These are phyloP conservation scores for Amiota mariae DNA, from an alignment of 2,888 invertebrate genomes.

Conservation along the genomic window DNA sequence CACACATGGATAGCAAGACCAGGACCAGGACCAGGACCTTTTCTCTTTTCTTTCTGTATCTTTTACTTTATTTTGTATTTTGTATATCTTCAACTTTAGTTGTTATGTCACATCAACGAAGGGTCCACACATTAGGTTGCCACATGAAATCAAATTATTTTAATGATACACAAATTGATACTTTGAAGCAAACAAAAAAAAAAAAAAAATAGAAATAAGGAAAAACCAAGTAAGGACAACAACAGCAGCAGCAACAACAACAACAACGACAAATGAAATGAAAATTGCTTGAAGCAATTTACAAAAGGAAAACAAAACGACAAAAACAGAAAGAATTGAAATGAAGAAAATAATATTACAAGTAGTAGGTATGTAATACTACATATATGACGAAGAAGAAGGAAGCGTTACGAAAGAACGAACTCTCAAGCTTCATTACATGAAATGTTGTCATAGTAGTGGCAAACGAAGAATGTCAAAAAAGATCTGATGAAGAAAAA, in stretches of 20 bases:
- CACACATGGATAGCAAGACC: too few species aligned
- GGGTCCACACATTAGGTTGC: constrained; percentile 46
- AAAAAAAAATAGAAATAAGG: too few species aligned
- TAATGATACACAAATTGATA: constrained; percentile 70
- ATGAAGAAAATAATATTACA: not conserved
- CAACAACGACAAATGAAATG: constrained; percentile 36
- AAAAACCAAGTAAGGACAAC: not conserved
- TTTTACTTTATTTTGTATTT: too few species aligned
- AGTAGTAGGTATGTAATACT: too few species aligned
- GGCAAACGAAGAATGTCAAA: not conserved
- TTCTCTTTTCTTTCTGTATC: too few species aligned
- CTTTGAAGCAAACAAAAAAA: constrained; percentile 67
- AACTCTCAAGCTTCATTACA: not conserved
- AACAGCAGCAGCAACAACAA: too few species aligned
- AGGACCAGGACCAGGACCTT: too few species aligned
- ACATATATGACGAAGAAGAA: not conserved
- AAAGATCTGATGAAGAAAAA: not conserved
- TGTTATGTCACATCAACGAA: too few species aligned
- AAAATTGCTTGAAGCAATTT: constrained; percentile 60
- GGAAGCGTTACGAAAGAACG: constrained; percentile 1
- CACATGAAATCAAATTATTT: constrained; percentile 67
- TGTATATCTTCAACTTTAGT: too few species aligned
- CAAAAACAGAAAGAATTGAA: not conserved
- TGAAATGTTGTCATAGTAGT: constrained; percentile 16
- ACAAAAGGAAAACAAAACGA: constrained; percentile 31